Conservation (phyloP, 2,888 invertebrate genomes). For the Habroteleia sp. region DNA sequence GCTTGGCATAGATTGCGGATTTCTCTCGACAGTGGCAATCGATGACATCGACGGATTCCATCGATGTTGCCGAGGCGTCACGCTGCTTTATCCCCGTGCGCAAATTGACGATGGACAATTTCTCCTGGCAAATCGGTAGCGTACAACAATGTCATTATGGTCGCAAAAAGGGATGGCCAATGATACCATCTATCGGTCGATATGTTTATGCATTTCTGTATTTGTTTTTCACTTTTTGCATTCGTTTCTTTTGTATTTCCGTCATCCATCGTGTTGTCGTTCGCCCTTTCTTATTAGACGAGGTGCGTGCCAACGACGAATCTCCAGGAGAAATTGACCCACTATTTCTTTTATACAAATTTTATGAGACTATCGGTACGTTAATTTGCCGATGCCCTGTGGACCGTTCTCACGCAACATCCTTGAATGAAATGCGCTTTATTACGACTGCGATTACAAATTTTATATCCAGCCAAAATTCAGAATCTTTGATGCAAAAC, state of each 20-base stretch:
- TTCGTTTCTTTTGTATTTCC: constrained; percentile 1
- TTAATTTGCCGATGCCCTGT: constrained; percentile 31
- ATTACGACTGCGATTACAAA: constrained; percentile 5
- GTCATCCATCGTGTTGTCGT: too few relatives aligned
- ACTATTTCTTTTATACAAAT: constrained; percentile 51
- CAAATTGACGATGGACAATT: constrained; percentile 55
- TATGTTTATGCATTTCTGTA: neutral
- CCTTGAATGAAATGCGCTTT: constrained; percentile 25
- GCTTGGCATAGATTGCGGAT: constrained; percentile 78
- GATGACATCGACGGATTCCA: constrained; percentile 61
- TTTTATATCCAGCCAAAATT: constrained; percentile 2
- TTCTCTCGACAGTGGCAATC: constrained; percentile 70
- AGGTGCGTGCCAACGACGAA: constrained; percentile 20
- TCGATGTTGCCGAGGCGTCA: constrained; percentile 53
- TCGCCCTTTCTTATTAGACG: constrained; percentile 13
- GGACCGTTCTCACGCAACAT: constrained; percentile 27
- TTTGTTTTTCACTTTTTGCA: too few relatives aligned
- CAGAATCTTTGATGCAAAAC: neutral
- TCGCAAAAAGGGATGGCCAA: constrained; percentile 41
- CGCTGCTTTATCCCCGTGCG: constrained; percentile 51
- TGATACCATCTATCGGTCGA: too few relatives aligned
- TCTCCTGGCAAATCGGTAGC: constrained; percentile 64
- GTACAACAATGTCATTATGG: constrained; percentile 53
- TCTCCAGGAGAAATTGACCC: constrained; percentile 47
- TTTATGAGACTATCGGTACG: constrained; percentile 21